Percentiles rank a stretch among this genome's conserved stretches.
Conservation (phyloP, 1,140 invertebrate genomes). For the Zaprionus africanus region DNA sequence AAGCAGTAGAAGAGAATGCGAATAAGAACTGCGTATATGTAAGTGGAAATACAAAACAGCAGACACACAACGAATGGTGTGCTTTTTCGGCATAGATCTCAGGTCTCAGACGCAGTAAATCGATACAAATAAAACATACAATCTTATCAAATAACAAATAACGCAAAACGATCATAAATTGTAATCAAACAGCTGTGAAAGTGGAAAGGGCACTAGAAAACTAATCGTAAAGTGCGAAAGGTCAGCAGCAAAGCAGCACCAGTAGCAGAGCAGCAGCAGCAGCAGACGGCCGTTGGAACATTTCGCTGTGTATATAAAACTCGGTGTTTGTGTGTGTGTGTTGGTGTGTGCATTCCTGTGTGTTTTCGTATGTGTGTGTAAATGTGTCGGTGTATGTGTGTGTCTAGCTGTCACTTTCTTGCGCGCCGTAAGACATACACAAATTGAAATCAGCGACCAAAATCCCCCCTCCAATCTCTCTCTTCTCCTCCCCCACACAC, state of each 20-base stretch:
- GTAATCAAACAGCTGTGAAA: conserved; percentile 55
- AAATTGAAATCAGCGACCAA: conserved; percentile 62
- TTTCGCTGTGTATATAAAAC: conserved; percentile 50
- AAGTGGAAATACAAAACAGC: conserved; percentile 55
- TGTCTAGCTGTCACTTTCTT: conserved; percentile 79
- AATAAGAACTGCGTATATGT: conserved; percentile 63
- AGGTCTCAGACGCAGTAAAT: conserved; percentile 31
- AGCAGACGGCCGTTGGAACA: conserved; percentile 53
- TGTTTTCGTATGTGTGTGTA: conserved; percentile 37
- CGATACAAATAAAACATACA: conserved; percentile 38
- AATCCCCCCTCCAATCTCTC: conserved; percentile 35
- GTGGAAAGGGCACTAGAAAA: conserved; percentile 63
- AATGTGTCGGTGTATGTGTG: conserved; percentile 44
- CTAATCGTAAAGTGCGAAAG: conserved; percentile 77
- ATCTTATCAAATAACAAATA: conserved; percentile 26
- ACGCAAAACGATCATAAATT: conserved; percentile 27
- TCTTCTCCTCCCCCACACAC: conserved; percentile 34
- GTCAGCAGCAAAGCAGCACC: conserved; percentile 56
- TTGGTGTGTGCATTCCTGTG: conserved; percentile 41
- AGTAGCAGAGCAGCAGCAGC: conserved; percentile 23
- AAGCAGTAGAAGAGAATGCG: conserved; percentile 44
- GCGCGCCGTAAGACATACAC: conserved; percentile 70
- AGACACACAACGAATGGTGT: conserved; percentile 49
- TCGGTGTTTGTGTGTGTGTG: conserved; percentile 50
- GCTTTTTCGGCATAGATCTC: conserved; percentile 53